Evolutionary conservation across 2,797 vertebrate genomes (phyloP).

Genomic region (Myotis planiceps): DNA sequence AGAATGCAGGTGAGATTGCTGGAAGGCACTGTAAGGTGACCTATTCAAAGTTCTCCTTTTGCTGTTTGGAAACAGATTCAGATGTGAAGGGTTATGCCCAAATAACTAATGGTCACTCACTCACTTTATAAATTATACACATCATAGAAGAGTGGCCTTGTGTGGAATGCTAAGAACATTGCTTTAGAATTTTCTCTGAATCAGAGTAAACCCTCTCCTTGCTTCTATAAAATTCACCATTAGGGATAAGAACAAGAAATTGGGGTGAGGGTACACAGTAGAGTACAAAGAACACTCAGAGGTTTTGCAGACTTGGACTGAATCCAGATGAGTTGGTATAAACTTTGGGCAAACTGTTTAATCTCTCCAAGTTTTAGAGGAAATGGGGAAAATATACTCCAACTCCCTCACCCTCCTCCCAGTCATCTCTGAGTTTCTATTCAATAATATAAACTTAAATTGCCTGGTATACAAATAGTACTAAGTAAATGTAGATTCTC

Average conservation of each 20-base stretch:
- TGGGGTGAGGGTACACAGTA: neutral
- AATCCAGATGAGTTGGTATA: neutral
- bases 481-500: neutral
- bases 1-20: neutral
- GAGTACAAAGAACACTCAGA: neutral
- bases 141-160: neutral
- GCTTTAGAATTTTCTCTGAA: neutral
- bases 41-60: neutral
- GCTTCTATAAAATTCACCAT: neutral
- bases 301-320: neutral
- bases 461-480: neutral
- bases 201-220: neutral
- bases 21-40: neutral
- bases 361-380: neutral
- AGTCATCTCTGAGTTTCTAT: neutral
- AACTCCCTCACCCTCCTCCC: accelerated
- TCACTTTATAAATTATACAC: neutral
- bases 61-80: conserved; percentile 9
- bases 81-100: neutral
- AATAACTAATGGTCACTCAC: neutral
- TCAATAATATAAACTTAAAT: neutral
- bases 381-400: neutral
- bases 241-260: neutral
- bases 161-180: neutral
- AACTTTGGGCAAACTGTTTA: neutral